Conservation (phyloP, 2,888 invertebrate genomes). For the Agriopis aurantiaria region DNA sequence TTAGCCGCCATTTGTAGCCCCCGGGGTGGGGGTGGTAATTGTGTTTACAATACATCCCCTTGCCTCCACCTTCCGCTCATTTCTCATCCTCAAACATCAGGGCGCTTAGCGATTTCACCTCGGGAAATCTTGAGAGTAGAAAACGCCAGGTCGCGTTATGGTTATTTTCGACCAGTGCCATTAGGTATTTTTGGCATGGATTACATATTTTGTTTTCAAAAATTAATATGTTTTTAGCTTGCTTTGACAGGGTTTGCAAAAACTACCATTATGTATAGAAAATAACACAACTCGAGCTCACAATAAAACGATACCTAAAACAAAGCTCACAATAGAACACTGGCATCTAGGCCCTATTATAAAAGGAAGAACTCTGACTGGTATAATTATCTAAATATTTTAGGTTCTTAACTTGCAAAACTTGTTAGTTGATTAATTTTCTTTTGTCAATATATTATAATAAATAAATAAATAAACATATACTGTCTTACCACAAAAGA, state of each 20-base stretch:
- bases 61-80: constrained; percentile 72
- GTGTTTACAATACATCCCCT: constrained; percentile 77
- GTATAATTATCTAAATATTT: no score
- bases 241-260: neutral
- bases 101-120: constrained; percentile 79
- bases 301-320: no score
- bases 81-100: constrained; percentile 79
- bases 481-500: no score
- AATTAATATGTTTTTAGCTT: neutral
- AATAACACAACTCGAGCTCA: no score
- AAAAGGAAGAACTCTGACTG: no score
- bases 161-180: constrained; percentile 24
- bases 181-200: neutral
- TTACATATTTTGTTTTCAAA: neutral
- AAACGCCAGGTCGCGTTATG: constrained; percentile 57
- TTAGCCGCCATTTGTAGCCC: constrained; percentile 83
- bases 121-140: constrained; percentile 68
- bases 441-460: no score
- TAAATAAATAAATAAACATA: no score
- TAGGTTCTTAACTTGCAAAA: no score
- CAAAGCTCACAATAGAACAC: no score
- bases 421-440: no score
- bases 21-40: constrained; percentile 75
- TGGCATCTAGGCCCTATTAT: no score
- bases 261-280: neutral